A percentile compares a stretch with the other conserved stretches of the same genome.
These are phyloP conservation scores for Micropoecilia bifurca DNA, from an alignment of 2,797 vertebrate species.

Conservation along the genomic window DNA sequence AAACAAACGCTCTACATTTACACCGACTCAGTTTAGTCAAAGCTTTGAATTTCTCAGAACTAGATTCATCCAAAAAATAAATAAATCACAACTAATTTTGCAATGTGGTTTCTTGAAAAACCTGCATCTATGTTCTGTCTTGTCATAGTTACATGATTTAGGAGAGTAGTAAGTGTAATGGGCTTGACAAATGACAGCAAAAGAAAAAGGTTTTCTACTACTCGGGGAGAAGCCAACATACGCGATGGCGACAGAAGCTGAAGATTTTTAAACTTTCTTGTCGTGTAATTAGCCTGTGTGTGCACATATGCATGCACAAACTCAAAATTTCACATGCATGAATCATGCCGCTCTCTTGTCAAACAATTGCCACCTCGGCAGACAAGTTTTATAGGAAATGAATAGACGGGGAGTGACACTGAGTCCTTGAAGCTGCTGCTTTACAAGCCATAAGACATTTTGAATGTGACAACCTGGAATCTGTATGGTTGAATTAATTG, in stretches of 20 bases:
- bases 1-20: constrained; percentile 13
- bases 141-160: background rate
- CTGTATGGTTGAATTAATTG: background rate
- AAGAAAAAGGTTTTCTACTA: no score
- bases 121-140: background rate
- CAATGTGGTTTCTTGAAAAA: background rate
- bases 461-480: background rate
- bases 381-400: no score
- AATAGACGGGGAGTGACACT: no score
- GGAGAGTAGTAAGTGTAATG: background rate
- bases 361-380: no score
- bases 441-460: background rate
- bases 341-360: no score
- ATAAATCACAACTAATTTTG: background rate
- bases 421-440: background rate
- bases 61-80: background rate
- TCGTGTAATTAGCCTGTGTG: no score
- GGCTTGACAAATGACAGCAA: no score
- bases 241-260: no score
- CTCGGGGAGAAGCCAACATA: no score
- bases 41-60: background rate
- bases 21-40: background rate
- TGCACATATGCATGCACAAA: no score
- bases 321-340: no score
- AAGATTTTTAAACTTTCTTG: no score